Evolutionary conservation across 2,797 vertebrate genomes (phyloP), one percentile per base, ranked within the genome.

Genomic region (Micrastur ruficollis): DNA sequence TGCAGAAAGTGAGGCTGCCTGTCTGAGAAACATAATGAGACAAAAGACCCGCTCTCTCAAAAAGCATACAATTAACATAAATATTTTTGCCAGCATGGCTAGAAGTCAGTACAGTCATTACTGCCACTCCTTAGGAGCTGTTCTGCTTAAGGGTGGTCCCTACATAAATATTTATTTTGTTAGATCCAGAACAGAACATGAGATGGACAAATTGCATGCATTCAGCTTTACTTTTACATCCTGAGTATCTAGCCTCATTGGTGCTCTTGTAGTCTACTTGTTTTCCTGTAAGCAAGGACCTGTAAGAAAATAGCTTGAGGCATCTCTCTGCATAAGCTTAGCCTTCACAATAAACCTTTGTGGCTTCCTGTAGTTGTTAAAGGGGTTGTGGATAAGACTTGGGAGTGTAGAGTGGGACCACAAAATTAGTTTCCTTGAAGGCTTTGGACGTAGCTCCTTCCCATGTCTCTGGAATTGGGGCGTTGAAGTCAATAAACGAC

Each of bases 111-210:
- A 55, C 67, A 79, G 88, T 96, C 96, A 82, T 96, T 92, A 58
- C 58, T 95, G 81, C 89, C 82, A n/a, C 95, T 96, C 85, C 90
- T 95, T 95, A 46, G 76, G 86, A 91, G 95, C 93, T 93, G 74
- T 94, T 96, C 42, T 65, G 88, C 40, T 49, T 90, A 85, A 93
- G 95, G 95, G 96, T 98, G 96, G 97, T 96, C 95, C 92, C 73
- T 93, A 29, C 56, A 16, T 97, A 98, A 98, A 98, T 98, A 98
- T 98, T 98, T 98, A 96, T 92, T 95, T 95, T 82, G 71, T 88
- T 95, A 93, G 79, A 23, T 93, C 74, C 94, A 86, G 76, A 90
- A 81, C 36, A 79, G 91, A 85, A 80, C 84, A 34, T 91, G 91
- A 94, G 63, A 93, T 95, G 82, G 96, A 96, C 95, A 95, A n/a